Evolutionary conservation across 1,140 invertebrate genomes (phyloP).

Genomic region (Drosophila takahashii): DNA sequence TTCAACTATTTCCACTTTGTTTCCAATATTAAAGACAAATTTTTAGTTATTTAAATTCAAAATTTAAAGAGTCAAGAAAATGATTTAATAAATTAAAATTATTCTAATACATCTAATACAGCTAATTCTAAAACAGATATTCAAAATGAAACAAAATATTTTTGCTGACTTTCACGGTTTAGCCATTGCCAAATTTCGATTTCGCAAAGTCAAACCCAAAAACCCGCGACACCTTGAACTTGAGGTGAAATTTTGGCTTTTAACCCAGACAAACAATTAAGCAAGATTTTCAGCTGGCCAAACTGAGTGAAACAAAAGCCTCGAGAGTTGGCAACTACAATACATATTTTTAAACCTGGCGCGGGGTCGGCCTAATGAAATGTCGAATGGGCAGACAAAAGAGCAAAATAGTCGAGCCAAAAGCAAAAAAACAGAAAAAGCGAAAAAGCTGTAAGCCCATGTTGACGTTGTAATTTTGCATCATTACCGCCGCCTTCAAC

Average conservation of each 20-base stretch:
- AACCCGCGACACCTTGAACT: slow-evolving; percentile 60
- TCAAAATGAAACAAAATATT: neutral
- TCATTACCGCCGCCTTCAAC: slow-evolving; percentile 45
- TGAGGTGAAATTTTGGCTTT: slow-evolving; percentile 40
- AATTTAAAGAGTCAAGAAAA: no score
- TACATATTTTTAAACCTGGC: slow-evolving; percentile 17
- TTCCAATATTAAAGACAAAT: no score
- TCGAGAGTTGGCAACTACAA: slow-evolving; percentile 20
- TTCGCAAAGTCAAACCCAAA: slow-evolving; percentile 3
- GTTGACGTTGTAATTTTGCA: slow-evolving; percentile 75
- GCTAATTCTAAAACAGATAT: neutral
- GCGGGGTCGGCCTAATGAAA: slow-evolving; percentile 47
- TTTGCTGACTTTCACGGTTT: neutral
- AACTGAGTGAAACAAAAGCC: slow-evolving; percentile 40
- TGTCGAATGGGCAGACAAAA: slow-evolving; percentile 35
- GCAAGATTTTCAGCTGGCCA: slow-evolving; percentile 33
- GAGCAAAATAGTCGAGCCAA: slow-evolving; percentile 1
- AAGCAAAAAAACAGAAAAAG: neutral
- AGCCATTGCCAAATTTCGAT: slow-evolving; percentile 16
- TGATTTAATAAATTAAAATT: no score
- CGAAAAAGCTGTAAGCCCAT: slow-evolving; percentile 39
- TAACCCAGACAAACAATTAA: slow-evolving; percentile 45
- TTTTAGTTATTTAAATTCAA: no score
- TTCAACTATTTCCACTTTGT: no score
- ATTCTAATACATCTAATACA: no score